Evolutionary conservation across 2,113 vertebrate species (phyloP).

Genomic region (Probosciger aterrimus): DNA sequence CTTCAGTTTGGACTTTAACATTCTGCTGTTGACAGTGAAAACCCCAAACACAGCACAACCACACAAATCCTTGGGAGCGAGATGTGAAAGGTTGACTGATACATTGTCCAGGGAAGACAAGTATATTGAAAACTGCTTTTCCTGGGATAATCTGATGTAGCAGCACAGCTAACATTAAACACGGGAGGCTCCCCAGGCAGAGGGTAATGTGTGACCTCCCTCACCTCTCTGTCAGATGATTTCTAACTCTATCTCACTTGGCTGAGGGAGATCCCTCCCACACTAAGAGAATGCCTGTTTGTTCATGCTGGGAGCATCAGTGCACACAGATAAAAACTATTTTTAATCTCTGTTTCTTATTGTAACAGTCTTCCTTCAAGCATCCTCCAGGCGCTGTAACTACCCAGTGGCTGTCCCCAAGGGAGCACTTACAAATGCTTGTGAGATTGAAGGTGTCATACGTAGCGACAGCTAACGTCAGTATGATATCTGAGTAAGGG

Average conservation of each 20-base stretch:
- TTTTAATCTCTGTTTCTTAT: neutral
- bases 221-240: slow-evolving; percentile 4
- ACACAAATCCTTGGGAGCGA: neutral
- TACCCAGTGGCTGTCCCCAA: neutral
- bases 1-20: neutral
- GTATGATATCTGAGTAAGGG: neutral
- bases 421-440: neutral
- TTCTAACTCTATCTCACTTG: neutral
- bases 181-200: neutral
- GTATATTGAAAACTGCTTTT: neutral
- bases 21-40: neutral
- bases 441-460: neutral
- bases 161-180: neutral
- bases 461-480: neutral
- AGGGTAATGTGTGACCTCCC: neutral
- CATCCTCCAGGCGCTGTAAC: neutral
- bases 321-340: neutral
- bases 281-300: neutral
- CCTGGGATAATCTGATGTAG: slow-evolving; percentile 33
- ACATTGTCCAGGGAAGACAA: slow-evolving; percentile 21
- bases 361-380: neutral
- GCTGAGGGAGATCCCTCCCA: slow-evolving; percentile 37
- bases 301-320: neutral
- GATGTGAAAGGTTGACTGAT: neutral
- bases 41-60: neutral